Conservation (phyloP, 2,888 invertebrate genomes). For the Merodon equestris region DNA sequence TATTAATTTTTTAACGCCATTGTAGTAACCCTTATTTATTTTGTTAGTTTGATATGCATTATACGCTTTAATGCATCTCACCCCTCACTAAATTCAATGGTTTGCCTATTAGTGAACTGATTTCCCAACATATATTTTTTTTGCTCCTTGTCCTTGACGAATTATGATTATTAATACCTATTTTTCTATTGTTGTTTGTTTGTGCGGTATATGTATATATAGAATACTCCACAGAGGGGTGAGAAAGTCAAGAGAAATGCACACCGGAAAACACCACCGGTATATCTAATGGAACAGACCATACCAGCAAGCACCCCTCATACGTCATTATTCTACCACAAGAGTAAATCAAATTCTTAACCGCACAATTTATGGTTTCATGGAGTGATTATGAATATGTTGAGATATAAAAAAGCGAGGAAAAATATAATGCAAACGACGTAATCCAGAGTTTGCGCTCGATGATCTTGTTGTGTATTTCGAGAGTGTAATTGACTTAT, state of each 20-base stretch:
- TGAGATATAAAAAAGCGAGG: slow-evolving; percentile 2
- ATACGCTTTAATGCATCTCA: slow-evolving; percentile 57
- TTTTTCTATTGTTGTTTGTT: slow-evolving; percentile 49
- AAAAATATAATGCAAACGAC: slow-evolving; percentile 21
- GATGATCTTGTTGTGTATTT: slow-evolving; percentile 34
- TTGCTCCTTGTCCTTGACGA: slow-evolving; percentile 50
- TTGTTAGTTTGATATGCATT: slow-evolving; percentile 41
- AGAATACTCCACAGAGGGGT: slow-evolving; percentile 46
- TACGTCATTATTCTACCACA: slow-evolving; percentile 34
- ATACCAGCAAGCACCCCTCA: slow-evolving; percentile 38
- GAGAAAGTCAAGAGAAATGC: slow-evolving; percentile 66
- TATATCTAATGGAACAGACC: not conserved
- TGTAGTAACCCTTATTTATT: slow-evolving; percentile 9
- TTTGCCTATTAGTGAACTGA: slow-evolving; percentile 56
- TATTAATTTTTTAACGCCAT: slow-evolving; percentile 55
- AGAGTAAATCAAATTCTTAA: slow-evolving; percentile 47
- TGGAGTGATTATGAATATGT: slow-evolving; percentile 49
- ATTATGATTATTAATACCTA: slow-evolving; percentile 65
- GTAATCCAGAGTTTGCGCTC: slow-evolving; percentile 42
- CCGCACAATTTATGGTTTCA: slow-evolving; percentile 61
- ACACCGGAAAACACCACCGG: slow-evolving; percentile 39
- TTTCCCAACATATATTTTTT: slow-evolving; percentile 26
- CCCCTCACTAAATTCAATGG: slow-evolving; percentile 37
- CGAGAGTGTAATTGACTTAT: slow-evolving; percentile 60
- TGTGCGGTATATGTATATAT: slow-evolving; percentile 2